phyloP scores from a whole-genome alignment of 35 echinoderm and acorn worm species.

The Apostichopus japonicus region DNA sequence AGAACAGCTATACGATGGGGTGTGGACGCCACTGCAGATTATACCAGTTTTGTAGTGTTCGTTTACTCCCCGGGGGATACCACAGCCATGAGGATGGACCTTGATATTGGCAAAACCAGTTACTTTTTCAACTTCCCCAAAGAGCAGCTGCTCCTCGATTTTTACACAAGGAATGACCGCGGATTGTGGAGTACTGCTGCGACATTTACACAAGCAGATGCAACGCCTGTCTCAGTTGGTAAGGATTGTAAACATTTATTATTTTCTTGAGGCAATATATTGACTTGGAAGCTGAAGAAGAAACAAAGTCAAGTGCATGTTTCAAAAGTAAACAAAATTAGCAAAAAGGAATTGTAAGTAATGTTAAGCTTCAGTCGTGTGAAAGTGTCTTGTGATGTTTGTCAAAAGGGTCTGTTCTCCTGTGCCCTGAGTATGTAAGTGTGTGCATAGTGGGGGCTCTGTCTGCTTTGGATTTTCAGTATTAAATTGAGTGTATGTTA shows the following conservation, averaged over 20 bases:
- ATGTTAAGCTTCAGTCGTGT: too few species aligned
- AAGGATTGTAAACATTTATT: background rate
- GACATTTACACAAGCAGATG: background rate
- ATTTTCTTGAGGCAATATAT: too few species aligned
- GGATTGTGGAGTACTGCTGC: background rate
- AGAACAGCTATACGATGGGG: background rate
- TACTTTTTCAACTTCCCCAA: background rate
- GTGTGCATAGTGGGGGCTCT: too few species aligned
- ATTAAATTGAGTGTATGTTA: too few species aligned
- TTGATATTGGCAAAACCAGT: background rate
- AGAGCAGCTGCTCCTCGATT: background rate
- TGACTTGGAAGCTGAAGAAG: too few species aligned
- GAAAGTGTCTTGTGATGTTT: too few species aligned
- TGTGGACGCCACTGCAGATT: background rate
- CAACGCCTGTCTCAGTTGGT: background rate
- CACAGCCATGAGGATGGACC: background rate
- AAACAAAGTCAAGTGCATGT: too few species aligned
- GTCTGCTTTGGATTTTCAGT: too few species aligned
- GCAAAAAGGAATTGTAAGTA: too few species aligned
- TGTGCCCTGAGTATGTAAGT: too few species aligned
- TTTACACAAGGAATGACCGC: background rate
- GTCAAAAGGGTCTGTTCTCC: too few species aligned
- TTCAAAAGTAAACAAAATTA: too few species aligned
- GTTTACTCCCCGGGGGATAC: background rate
- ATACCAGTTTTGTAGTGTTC: background rate